These are phyloP conservation scores for Podocnemis expansa DNA, from an alignment of 2,113 vertebrate genomes.

Conservation along the genomic window DNA sequence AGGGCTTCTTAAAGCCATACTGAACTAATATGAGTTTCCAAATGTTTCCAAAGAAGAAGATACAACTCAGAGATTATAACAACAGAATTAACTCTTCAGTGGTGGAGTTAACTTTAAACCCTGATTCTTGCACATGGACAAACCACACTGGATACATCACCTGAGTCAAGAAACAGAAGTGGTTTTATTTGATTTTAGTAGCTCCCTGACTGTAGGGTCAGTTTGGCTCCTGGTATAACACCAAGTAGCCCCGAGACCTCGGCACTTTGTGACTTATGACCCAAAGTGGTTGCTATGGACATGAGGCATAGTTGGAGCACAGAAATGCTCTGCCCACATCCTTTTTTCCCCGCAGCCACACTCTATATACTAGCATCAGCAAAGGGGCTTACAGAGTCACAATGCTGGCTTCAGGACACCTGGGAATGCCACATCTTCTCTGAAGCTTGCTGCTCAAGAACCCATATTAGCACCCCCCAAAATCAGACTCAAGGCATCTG, in stretches of 20 bases:
- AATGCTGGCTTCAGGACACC: neutral
- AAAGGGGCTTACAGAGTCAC: rapidly evolving
- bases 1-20: slow-evolving; percentile 71
- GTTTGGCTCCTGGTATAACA: neutral
- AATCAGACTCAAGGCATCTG: too few species aligned
- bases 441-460: neutral
- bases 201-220: neutral
- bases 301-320: neutral
- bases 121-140: neutral
- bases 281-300: neutral
- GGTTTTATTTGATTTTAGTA: neutral
- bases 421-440: neutral
- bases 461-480: neutral
- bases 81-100: slow-evolving; percentile 46
- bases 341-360: neutral
- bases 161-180: neutral
- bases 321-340: neutral
- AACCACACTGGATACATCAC: neutral
- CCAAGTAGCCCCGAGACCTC: rapidly evolving
- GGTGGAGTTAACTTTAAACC: neutral
- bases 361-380: rapidly evolving
- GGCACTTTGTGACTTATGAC: rapidly evolving
- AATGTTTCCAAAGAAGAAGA: slow-evolving; percentile 57
- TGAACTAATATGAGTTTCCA: slow-evolving; percentile 68
- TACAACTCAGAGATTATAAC: slow-evolving; percentile 55